phyloP scores from a whole-genome alignment of 2,888 invertebrate species.

The Drosophila pegasa region DNA sequence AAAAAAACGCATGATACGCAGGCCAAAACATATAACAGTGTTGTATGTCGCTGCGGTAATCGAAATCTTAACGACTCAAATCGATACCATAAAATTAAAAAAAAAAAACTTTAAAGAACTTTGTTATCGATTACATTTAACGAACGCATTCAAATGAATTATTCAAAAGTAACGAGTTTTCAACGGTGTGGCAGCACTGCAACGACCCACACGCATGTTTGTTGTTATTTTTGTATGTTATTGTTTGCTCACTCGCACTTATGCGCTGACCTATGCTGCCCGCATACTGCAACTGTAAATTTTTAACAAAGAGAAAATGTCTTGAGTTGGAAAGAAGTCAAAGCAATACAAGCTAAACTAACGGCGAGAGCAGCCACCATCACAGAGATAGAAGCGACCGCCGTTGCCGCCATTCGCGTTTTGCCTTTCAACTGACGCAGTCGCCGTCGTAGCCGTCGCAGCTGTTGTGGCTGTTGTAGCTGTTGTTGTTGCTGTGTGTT shows the following conservation, averaged over 20 bases:
- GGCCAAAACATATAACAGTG: background rate
- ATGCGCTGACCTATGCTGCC: conserved; percentile 45
- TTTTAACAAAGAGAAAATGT: conserved; percentile 44
- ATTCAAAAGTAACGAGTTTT: conserved; percentile 10
- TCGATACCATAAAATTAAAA: conserved; percentile 3
- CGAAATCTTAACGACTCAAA: background rate
- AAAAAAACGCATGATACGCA: background rate
- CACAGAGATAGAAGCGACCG: conserved; percentile 18
- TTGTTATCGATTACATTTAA: background rate
- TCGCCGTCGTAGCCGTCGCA: conserved; percentile 45
- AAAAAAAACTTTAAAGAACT: background rate
- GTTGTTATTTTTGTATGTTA: conserved; percentile 3
- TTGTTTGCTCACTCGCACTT: conserved; percentile 52
- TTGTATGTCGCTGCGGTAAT: background rate
- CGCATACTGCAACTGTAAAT: conserved; percentile 33
- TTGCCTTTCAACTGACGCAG: conserved; percentile 54
- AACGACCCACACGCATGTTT: background rate
- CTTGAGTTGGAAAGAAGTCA: conserved; percentile 42
- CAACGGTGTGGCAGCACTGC: conserved; percentile 36
- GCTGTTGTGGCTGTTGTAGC: conserved; percentile 4
- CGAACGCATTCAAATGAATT: background rate
- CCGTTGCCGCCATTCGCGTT: conserved; percentile 53
- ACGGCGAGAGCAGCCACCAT: conserved; percentile 16
- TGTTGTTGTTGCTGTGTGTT: conserved; percentile 12
- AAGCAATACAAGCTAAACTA: conserved; percentile 6